phyloP scores from a whole-genome alignment of 2,113 vertebrate genomes.

The Chrysemys picta region DNA sequence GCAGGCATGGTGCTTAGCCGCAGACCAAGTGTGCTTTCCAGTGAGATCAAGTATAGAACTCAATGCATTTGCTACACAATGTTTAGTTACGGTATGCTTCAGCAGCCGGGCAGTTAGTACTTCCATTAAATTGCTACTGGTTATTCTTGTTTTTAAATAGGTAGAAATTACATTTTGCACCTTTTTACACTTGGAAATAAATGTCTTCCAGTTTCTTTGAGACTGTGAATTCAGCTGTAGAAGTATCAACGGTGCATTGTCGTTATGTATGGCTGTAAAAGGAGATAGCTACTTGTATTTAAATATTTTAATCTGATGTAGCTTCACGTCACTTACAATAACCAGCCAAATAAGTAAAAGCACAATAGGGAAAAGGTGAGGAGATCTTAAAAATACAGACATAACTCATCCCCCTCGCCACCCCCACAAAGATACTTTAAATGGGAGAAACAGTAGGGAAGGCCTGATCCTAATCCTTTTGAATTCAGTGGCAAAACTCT shows the following conservation, averaged over 20 bases:
- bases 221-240: neutral
- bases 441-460: neutral
- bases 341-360: neutral
- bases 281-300: neutral
- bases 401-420: rapidly evolving
- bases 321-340: neutral
- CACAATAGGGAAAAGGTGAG: neutral
- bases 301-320: neutral
- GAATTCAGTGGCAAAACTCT: neutral
- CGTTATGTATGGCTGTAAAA: neutral
- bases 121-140: neutral
- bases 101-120: neutral
- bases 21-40: neutral
- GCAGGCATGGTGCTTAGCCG: neutral
- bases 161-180: neutral
- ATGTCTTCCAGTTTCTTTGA: neutral
- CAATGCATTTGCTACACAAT: neutral
- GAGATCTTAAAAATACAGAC: neutral
- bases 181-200: neutral
- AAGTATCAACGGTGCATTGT: neutral
- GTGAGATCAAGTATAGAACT: neutral
- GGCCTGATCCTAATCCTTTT: neutral
- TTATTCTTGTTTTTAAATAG: neutral
- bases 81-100: neutral
- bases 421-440: neutral